Base-by-base conservation (phyloP, 2,888 invertebrate species). In the Latheticus oryzae region DNA sequence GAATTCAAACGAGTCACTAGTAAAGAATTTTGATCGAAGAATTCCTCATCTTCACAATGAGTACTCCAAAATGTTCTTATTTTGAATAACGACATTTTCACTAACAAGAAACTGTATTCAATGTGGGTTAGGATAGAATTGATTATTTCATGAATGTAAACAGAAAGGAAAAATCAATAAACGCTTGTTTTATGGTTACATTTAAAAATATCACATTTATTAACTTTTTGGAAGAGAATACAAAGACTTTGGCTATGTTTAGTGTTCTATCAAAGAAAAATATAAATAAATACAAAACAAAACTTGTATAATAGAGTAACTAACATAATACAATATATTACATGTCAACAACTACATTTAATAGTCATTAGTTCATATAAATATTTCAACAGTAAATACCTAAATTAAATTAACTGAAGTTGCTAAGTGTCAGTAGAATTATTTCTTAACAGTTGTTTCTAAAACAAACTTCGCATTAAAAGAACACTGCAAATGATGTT, bases 61-160 rank as follows among this genome's bases (percentile, higher is more conserved):
- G 89, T 87, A 9, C 87, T 84, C 95, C 97, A 97, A 87, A 93
- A 93, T 69, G 90, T 90, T 72, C 92, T 87, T 5, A 90, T 86
- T 82, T 93, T 95, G 75, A 97, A 97, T 69, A 97, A 81, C 1
- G 97, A 97, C 97, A 97, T 97, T 61, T 52, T 73, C 4, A 37
- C 21, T 23, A 9, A 47, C 11, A 40, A 12, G 13, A 51, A 21
- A 21, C 2, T 9, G 5, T 11, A 24, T 9, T 21, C 17, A 43
- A n/a, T n/a, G 26, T 45, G 58, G 63, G 67, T 68, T 68, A 66
- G 65, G 45, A 66, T 64, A 40, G 56, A 60, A 70, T 70, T 62
- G 70, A 68, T 68, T 63, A 38, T 43, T 57, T 51, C 38, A 48
- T 58, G 65, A 58, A 62, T 61, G 65, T 59, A 68, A 67, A 67